A percentile compares a stretch with the other conserved stretches of the same genome.
Conservation (phyloP, 1,140 invertebrate species). For the Pseudachorutes palmiensis region DNA sequence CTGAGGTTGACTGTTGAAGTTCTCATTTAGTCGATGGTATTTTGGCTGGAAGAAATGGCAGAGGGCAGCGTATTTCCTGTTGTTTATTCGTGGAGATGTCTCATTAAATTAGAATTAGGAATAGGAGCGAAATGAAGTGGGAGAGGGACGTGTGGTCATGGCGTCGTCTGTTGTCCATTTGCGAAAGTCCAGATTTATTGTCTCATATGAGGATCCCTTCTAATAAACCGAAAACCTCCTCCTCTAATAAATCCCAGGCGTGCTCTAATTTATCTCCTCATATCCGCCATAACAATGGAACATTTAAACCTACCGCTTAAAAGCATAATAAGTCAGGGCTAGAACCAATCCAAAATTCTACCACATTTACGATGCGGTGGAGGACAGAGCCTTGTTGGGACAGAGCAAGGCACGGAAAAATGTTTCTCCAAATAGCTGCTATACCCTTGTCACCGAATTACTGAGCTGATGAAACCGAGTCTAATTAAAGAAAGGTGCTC, state of each 20-base stretch:
- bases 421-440: not conserved
- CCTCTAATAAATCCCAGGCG: not conserved
- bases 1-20: too few species aligned
- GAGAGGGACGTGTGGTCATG: not conserved
- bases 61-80: not conserved
- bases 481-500: not conserved
- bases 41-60: too few species aligned
- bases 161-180: not conserved
- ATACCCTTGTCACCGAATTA: not conserved
- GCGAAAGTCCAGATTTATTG: not conserved
- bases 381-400: too few species aligned
- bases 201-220: not conserved
- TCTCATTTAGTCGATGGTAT: not conserved
- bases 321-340: not conserved
- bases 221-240: not conserved
- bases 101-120: constrained; percentile 13
- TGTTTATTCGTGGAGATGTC: not conserved
- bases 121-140: not conserved
- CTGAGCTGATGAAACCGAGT: not conserved
- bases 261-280: not conserved
- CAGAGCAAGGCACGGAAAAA: too few species aligned
- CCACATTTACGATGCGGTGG: not conserved
- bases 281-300: not conserved
- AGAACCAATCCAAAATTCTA: not conserved
- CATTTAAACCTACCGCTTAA: not conserved